Evolutionary conservation across 1,140 invertebrate genomes (phyloP), one percentile per base, ranked within the genome.

Genomic region (Adoxophyes honmai): DNA sequence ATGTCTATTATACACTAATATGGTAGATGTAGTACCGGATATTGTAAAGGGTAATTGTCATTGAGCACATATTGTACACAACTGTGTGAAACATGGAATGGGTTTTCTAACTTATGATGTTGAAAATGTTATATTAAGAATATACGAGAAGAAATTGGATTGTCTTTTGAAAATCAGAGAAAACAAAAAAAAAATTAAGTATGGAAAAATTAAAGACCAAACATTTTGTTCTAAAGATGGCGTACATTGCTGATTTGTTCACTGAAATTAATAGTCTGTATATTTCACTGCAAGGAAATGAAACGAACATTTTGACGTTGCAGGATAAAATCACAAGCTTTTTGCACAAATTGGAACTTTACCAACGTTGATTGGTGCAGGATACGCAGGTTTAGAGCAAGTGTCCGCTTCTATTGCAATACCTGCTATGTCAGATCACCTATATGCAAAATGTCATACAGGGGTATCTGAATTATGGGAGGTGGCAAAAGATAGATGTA

Each of bases 121-220:
- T 52, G 66, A 70, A 63, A 72, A 72, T 61, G 52, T 71, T 28
- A 56, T 72, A 55, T 60, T 66, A 52, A 70, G 68, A 70, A 65
- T 68, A n/a, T 60, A 65, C n/a, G n/a, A n/a, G n/a, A n/a, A n/a
- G n/a, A n/a, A n/a, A n/a, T n/a, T n/a, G n/a, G n/a, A n/a, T n/a
- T n/a, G n/a, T n/a, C n/a, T n/a, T n/a, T n/a, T n/a, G n/a, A n/a
- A n/a, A n/a, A n/a, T n/a, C n/a, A n/a, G n/a, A n/a, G n/a, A n/a
- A n/a, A n/a, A n/a, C n/a, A n/a, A n/a, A n/a, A n/a, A n/a, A n/a
- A n/a, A n/a, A n/a, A n/a, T n/a, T n/a, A n/a, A n/a, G n/a, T n/a
- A n/a, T n/a, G n/a, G n/a, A n/a, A n/a, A n/a, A n/a, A n/a, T n/a
- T n/a, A n/a, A n/a, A n/a, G n/a, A n/a, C n/a, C n/a, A n/a, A n/a